These are phyloP conservation scores for Drosophila kokeensis DNA, from an alignment of 2,888 invertebrate genomes.

Conservation along the genomic window DNA sequence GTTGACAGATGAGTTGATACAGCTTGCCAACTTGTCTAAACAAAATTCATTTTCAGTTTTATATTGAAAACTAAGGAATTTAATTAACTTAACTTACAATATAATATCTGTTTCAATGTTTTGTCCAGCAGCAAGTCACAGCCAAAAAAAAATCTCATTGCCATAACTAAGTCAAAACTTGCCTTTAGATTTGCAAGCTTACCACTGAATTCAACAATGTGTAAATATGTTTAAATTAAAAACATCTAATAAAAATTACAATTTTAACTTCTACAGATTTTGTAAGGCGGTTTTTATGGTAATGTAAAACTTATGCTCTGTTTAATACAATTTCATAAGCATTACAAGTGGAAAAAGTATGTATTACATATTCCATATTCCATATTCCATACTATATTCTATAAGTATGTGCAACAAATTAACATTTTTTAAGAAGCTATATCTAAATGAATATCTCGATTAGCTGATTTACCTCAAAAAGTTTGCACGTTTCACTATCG, in stretches of 20 bases:
- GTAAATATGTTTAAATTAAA: not conserved
- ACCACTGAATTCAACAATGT: not conserved
- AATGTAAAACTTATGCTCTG: not conserved
- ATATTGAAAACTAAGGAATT: not conserved
- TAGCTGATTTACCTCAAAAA: constrained; percentile 81
- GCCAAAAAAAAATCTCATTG: not conserved
- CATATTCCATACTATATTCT: not conserved
- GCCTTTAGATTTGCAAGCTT: not conserved
- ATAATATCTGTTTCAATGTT: not conserved
- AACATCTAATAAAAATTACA: not conserved
- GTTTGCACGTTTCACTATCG: constrained; percentile 83
- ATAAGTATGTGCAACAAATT: not conserved
- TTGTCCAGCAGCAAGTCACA: too few relatives aligned
- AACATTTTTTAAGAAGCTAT: not conserved
- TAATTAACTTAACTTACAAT: not conserved
- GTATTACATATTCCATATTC: not conserved
- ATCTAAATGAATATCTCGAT: not conserved
- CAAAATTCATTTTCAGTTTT: not conserved
- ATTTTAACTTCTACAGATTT: not conserved
- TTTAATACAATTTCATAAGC: not conserved
- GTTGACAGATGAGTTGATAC: constrained; percentile 12
- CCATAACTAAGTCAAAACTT: not conserved
- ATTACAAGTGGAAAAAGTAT: not conserved
- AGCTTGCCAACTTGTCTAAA: constrained; percentile 7
- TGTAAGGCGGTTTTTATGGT: too few relatives aligned